These are phyloP conservation scores for Thripadectes ignobilis DNA, from an alignment of 2,797 vertebrate genomes.

Conservation along the genomic window DNA sequence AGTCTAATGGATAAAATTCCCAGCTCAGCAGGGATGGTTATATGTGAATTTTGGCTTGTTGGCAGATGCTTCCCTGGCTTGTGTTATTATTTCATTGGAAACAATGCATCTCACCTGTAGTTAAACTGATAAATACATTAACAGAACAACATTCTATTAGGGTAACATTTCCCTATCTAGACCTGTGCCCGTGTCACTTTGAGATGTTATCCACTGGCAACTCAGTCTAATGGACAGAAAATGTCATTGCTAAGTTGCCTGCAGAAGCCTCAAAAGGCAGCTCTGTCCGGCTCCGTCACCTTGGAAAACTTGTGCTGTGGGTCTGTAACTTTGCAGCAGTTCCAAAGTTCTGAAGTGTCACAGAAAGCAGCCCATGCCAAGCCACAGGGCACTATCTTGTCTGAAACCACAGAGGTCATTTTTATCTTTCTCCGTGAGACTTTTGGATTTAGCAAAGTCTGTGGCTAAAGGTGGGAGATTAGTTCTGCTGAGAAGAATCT, in stretches of 20 bases:
- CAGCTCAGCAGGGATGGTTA: neutral
- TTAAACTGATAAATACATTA: constrained; percentile 14
- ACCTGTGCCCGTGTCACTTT: neutral
- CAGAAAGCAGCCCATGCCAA: neutral
- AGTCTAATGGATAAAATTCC: neutral
- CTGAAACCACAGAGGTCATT: neutral
- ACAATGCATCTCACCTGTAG: neutral
- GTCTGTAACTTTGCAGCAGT: neutral
- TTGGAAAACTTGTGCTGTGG: neutral
- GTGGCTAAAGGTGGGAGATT: neutral
- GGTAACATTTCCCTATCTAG: neutral
- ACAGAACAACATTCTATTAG: neutral
- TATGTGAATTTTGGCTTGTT: neutral
- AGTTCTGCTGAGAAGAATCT: neutral
- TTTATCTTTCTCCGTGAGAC: neutral
- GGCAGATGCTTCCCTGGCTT: neutral
- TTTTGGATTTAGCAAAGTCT: neutral
- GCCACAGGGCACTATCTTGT: neutral
- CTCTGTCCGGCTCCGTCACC: neutral
- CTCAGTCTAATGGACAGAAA: neutral
- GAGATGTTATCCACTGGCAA: neutral
- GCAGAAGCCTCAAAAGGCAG: neutral
- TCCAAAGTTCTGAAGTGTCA: neutral
- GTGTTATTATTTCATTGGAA: neutral
- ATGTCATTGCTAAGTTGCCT: neutral